Evolutionary conservation across 2,888 invertebrate genomes (phyloP).

Genomic region (Athripsodes cinereus): DNA sequence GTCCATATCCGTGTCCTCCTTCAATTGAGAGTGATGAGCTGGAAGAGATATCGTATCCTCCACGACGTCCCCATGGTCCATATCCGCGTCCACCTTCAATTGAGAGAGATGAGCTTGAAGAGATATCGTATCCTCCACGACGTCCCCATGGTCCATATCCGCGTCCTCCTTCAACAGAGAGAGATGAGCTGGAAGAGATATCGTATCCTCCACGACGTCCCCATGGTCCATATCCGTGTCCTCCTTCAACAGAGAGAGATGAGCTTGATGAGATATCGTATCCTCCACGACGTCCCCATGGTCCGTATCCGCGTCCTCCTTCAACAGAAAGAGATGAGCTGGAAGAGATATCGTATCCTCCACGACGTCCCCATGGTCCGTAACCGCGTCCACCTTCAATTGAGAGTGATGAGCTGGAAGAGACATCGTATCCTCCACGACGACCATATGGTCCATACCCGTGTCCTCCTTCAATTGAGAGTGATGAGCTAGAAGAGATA

Average conservation of each 20-base stretch:
- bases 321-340: neutral
- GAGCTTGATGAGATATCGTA: neutral
- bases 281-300: constrained; percentile 2
- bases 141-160: neutral
- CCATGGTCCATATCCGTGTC: neutral
- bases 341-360: neutral
- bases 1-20: neutral
- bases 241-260: neutral
- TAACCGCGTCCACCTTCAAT: neutral
- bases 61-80: neutral
- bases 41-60: neutral
- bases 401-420: neutral
- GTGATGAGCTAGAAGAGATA: neutral
- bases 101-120: neutral
- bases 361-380: neutral
- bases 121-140: neutral
- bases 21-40: neutral
- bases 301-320: constrained; percentile 1
- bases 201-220: neutral
- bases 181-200: neutral
- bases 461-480: neutral
- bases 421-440: neutral
- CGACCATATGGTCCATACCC: neutral
- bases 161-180: neutral
- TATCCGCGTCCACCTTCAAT: neutral